Conservation (phyloP, 2,113 vertebrate species). For the Crotalus viridis region DNA sequence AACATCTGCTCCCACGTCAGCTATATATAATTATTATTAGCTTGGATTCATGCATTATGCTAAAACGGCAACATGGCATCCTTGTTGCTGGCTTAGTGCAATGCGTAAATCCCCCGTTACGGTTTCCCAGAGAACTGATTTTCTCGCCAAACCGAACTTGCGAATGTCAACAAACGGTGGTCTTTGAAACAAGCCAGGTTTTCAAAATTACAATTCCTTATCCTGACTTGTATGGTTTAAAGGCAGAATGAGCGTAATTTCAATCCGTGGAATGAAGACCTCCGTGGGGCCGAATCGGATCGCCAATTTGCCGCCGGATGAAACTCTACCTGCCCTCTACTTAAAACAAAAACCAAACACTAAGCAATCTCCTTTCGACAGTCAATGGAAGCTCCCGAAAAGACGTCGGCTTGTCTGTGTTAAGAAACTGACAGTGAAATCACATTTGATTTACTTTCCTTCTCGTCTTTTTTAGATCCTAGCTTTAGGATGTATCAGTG, state of each 20-base stretch:
- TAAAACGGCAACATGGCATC: neutral
- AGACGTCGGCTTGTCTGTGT: slow-evolving; percentile 14
- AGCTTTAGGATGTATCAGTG: slow-evolving; percentile 12
- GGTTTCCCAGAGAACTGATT: neutral
- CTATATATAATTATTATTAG: neutral
- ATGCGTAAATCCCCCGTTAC: neutral
- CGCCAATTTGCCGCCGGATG: neutral
- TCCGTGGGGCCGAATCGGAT: neutral
- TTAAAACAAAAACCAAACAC: neutral
- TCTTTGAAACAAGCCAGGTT: neutral
- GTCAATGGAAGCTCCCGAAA: slow-evolving; percentile 26
- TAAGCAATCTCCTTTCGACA: neutral
- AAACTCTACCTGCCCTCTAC: neutral
- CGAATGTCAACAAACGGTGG: neutral
- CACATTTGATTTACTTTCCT: slow-evolving; percentile 42
- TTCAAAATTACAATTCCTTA: neutral
- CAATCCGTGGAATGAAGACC: neutral
- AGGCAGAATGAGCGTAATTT: neutral
- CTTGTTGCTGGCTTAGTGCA: neutral
- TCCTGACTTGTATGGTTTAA: neutral
- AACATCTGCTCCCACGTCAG: neutral
- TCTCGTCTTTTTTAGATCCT: slow-evolving; percentile 34
- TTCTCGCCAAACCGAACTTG: neutral
- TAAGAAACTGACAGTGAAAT: slow-evolving; percentile 47
- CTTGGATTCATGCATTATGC: neutral